These are phyloP conservation scores for Trididemnum nubilum DNA, from an alignment of 23 tunicate genomes.

Conservation along the genomic window DNA sequence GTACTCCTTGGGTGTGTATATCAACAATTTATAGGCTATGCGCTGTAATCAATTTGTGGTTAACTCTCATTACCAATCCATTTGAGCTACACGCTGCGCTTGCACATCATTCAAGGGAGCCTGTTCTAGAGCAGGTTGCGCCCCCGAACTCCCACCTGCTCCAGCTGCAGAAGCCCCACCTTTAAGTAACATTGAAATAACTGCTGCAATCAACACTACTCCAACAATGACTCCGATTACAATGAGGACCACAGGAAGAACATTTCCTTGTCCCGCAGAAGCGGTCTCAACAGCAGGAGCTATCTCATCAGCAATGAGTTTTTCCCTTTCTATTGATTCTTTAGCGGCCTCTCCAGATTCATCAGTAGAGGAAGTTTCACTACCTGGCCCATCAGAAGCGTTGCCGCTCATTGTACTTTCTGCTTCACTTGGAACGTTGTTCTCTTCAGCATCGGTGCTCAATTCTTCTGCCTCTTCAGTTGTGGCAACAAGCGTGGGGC, in stretches of 20 bases:
- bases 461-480: not conserved
- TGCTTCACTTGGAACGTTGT: not conserved
- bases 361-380: too few relatives aligned
- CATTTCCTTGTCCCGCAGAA: not conserved
- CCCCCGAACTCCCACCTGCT: constrained; percentile 21
- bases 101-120: constrained; percentile 78
- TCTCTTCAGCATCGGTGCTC: not conserved
- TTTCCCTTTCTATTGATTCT: not conserved
- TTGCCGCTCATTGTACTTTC: not conserved
- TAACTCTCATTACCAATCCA: constrained; percentile 73
- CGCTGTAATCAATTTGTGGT: too few relatives aligned
- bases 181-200: constrained; percentile 63
- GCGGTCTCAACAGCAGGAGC: not conserved
- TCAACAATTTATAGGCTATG: too few relatives aligned
- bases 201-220: constrained; percentile 69
- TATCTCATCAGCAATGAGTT: not conserved
- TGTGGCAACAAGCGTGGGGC: not conserved
- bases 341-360: not conserved
- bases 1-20: too few relatives aligned
- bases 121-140: constrained; percentile 53
- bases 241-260: constrained; percentile 48
- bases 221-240: constrained; percentile 82
- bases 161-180: constrained; percentile 21
- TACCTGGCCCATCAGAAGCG: too few relatives aligned
- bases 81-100: constrained; percentile 76